Evolutionary conservation across 2,113 vertebrate species (phyloP), one percentile per base, ranked within the genome.

Genomic region (Acanthisitta chloris): DNA sequence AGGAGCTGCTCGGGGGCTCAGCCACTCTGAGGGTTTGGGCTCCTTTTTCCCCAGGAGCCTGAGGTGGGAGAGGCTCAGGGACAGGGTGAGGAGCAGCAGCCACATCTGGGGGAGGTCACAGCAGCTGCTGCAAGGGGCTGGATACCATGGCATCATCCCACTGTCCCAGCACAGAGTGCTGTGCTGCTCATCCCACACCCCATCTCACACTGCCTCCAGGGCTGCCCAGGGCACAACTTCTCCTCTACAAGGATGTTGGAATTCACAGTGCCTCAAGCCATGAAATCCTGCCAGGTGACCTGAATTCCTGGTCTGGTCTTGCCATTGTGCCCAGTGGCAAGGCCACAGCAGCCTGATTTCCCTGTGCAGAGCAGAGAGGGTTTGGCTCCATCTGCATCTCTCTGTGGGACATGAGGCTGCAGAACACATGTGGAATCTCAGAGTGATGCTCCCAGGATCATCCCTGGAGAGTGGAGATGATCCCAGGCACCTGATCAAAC

Each of bases 101-200:
- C 43, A 6, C 5, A 0, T 12, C 69, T 25, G 42, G 36, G 36
- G 34, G 48, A 73, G 21, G 28, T 55, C 36, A 13, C 31, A 31
- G 43, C 67, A 48, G 45, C 25, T 8, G 19, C 66, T 61, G 42
- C 54, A 49, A 58, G 74, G 23, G 15, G 17, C n/a, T 2, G 12
- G 29, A 17, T 18, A 5, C 0, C 1, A 21, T 0, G 7, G 48
- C 58, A 36, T 19, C 15, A n/a, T 49, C 45, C 45, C 55, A 48
- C 4, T 0, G 36, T n/a, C 28, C 15, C 23, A 4, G 24, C 14
- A 43, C 48, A 3, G 1, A n/a, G n/a, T n/a, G n/a, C 13, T 3
- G 1, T 8, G 28, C 81, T 6, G 2, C 67, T 36, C 7, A 0
- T 17, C n/a, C 49, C 49, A 51, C 19, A 33, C 7, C 40, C 55